Evolutionary conservation across 2,113 vertebrate genomes (phyloP).

Genomic region (Coregonus clupeaformis): DNA sequence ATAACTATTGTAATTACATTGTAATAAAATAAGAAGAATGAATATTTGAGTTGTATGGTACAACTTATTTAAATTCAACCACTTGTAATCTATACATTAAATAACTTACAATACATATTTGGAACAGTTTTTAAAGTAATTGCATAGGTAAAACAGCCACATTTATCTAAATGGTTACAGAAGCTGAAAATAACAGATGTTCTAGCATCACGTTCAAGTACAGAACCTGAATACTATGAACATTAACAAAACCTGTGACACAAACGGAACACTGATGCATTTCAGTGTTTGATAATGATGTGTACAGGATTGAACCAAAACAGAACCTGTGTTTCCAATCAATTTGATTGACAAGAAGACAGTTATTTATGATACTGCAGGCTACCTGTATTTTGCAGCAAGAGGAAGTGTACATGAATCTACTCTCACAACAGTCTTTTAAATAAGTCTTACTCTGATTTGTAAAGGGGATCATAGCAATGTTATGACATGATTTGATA

Average conservation of each 20-base stretch:
- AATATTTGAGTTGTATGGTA: neutral
- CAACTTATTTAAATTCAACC: neutral
- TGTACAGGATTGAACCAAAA: conserved; percentile 64
- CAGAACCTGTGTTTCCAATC: conserved; percentile 56
- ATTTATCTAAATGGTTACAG: neutral
- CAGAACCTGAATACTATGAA: conserved; percentile 10
- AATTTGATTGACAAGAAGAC: conserved; percentile 64
- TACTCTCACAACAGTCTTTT: conserved; percentile 23
- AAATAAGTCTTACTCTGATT: neutral
- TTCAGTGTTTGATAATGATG: conserved; percentile 38
- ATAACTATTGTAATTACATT: conserved; percentile 24
- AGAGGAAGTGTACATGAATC: conserved; percentile 57
- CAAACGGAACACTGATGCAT: conserved; percentile 7
- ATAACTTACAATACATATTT: neutral
- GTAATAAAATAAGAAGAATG: neutral
- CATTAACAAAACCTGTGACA: conserved; percentile 15
- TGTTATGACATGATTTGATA: neutral
- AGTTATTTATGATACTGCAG: conserved; percentile 70
- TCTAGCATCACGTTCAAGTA: neutral
- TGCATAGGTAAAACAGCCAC: neutral
- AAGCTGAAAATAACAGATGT: conserved; percentile 4
- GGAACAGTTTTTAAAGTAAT: neutral
- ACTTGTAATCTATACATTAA: neutral
- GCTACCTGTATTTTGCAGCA: conserved; percentile 70
- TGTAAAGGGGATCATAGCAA: neutral